Base-by-base conservation (phyloP, 1,140 invertebrate genomes). In the Aphelenchoides besseyi region DNA sequence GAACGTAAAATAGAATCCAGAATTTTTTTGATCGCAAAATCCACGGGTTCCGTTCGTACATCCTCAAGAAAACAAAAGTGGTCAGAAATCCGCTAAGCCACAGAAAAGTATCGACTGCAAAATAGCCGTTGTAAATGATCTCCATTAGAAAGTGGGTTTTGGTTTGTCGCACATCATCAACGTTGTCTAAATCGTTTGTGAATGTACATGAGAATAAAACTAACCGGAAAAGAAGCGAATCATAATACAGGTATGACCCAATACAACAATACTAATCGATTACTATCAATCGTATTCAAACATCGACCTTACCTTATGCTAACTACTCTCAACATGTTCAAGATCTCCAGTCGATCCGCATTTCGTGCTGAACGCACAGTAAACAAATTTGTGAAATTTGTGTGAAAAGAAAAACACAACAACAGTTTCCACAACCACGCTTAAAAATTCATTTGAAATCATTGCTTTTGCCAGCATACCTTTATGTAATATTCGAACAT, bases 91-190 rank as follows among this genome's bases (percentile, higher is more conserved):
- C 41, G 41, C 12, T 16, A 23, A 48, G 12, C 12, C 12, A 48
- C 12, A 48, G 23, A 23, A 16, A 48, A 23, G 12, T 48, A 23
- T 48, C 41, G 23, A 48, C 41, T 12, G 41, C 41, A 23, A 48
- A 48, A 48, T 48, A 48, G 41, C 41, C 41, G 41, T 48, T 48
- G 41, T 48, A 48, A 23, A 48, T 48, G 41, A 48, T 23, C 41
- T 48, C 41, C 41, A 48, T 48, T 23, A 12, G 23, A 12, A 12
- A 48, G 23, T 48, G 12, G 12, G 12, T 48, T 23, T 48, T 48
- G 12, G 41, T 48, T 48, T 23, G 12, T 23, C 41, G 41, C 41
- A 48, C 41, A 48, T 48, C 23, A 23, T 48, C 41, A 12, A 48
- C 41, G 41, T 48, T 48, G 41, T 48, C 41, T 48, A n/a, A n/a